These are phyloP conservation scores for Pseudopipra pipra DNA, from an alignment of 2,113 vertebrate species.

Conservation along the genomic window DNA sequence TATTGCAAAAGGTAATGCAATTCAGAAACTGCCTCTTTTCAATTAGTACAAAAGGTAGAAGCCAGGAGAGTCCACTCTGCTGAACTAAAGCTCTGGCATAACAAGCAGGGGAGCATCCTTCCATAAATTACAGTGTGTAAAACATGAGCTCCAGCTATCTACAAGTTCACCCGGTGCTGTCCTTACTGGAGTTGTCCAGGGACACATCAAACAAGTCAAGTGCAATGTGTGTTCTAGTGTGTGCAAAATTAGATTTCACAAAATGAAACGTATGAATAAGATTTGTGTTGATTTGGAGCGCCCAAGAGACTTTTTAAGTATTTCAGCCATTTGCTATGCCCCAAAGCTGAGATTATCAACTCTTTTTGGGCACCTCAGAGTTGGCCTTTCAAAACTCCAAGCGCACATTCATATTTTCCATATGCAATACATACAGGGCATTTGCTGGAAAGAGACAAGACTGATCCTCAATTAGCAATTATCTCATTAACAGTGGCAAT, in stretches of 20 bases:
- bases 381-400: not conserved
- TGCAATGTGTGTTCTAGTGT: not conserved
- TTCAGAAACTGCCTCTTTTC: not conserved
- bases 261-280: not conserved
- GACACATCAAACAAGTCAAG: not conserved
- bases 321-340: not conserved
- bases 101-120: not conserved
- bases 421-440: not conserved
- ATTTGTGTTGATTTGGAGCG: not conserved
- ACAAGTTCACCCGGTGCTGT: not conserved
- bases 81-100: not conserved
- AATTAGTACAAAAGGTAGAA: not conserved
- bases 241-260: not conserved
- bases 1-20: not conserved
- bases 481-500: not conserved
- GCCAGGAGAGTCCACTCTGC: not conserved
- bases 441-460: not conserved
- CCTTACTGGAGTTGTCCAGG: not conserved
- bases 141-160: not conserved
- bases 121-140: not conserved
- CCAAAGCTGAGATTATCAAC: not conserved
- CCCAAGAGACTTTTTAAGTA: not conserved
- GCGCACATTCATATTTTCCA: not conserved
- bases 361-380: not conserved
- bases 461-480: not conserved